phyloP scores from a whole-genome alignment of 2,113 vertebrate genomes.

The Sander lucioperca region DNA sequence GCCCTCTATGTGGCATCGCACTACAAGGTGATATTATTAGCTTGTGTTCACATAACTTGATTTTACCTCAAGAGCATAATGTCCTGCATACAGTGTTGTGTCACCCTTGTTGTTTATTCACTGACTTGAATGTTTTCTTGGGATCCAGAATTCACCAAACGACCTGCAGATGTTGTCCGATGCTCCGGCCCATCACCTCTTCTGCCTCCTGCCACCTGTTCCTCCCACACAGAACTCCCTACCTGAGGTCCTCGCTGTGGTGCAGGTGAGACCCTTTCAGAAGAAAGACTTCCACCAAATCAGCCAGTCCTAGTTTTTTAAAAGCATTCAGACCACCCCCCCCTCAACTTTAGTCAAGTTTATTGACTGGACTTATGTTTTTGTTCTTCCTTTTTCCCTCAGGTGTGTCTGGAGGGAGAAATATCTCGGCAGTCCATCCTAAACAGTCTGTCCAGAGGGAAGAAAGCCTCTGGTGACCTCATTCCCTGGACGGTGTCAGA shows the following conservation, averaged over 20 bases:
- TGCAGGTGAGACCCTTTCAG: conserved; percentile 87
- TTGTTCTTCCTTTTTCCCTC: background rate
- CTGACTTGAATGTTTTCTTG: background rate
- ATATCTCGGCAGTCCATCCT: conserved; percentile 96
- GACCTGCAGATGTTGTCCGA: conserved; percentile 98
- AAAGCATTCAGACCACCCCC: too few species aligned
- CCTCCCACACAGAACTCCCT: conserved; percentile 94
- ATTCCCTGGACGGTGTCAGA: conserved; percentile 98
- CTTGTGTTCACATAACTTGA: background rate
- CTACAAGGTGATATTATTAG: conserved; percentile 89
- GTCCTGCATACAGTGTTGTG: too few species aligned
- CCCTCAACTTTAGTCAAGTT: too few species aligned
- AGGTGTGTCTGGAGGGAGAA: conserved; percentile 98
- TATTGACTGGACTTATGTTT: background rate
- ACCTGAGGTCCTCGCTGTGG: conserved; percentile 95
- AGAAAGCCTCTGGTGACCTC: conserved; percentile 96
- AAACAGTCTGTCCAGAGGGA: conserved; percentile 95
- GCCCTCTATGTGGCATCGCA: conserved; percentile 98
- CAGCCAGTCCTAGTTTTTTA: background rate
- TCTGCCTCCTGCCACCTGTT: conserved; percentile 96
- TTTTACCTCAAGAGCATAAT: background rate
- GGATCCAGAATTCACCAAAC: conserved; percentile 93
- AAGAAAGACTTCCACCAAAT: background rate
- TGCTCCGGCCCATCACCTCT: conserved; percentile 97
- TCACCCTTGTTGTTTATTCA: background rate